Conservation (phyloP, 1,140 invertebrate genomes). For the Cydia amplana region DNA sequence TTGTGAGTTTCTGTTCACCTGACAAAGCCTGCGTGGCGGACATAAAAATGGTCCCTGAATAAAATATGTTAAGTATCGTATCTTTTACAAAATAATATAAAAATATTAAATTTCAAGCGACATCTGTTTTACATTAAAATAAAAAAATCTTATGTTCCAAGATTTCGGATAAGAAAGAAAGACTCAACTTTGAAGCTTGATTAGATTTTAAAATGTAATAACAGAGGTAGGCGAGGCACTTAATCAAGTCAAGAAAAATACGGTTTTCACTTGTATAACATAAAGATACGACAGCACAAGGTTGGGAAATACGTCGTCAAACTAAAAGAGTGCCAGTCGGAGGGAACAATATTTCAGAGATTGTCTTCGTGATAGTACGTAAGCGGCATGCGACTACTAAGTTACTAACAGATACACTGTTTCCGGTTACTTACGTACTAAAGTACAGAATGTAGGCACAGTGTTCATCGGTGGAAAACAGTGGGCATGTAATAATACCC, state of each 20-base stretch:
- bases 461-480: neutral
- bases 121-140: neutral
- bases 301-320: neutral
- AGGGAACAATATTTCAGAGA: neutral
- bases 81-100: neutral
- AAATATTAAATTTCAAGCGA: neutral
- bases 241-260: neutral
- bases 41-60: too few species aligned
- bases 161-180: neutral
- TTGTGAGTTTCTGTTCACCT: too few species aligned
- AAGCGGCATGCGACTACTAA: neutral
- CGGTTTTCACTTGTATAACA: neutral
- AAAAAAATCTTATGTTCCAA: neutral
- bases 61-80: too few species aligned
- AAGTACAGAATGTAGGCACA: neutral
- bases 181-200: conserved; percentile 19
- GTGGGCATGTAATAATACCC: conserved; percentile 19
- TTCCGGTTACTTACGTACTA: neutral
- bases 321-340: neutral
- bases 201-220: conserved; percentile 30
- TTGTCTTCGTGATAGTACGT: neutral
- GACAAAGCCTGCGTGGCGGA: too few species aligned
- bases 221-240: neutral
- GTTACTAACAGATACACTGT: neutral
- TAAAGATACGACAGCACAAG: neutral